Conservation (phyloP, 2,113 vertebrate genomes). For the Tachuris rubrigastra region DNA sequence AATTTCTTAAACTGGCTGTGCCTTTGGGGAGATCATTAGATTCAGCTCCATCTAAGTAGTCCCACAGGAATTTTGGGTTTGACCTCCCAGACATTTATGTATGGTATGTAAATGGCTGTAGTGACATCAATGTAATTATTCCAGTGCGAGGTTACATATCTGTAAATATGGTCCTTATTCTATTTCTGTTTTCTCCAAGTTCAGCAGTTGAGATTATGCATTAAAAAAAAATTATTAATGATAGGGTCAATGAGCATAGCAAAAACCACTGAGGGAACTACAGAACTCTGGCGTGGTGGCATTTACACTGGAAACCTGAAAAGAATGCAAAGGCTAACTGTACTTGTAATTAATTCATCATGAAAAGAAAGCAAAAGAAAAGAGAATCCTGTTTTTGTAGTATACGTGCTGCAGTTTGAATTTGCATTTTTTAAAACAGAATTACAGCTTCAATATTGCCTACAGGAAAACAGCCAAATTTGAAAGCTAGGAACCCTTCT, state of each 20-base stretch:
- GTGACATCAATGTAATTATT: not conserved
- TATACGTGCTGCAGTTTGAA: not conserved
- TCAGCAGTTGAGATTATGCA: not conserved
- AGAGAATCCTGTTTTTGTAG: not conserved
- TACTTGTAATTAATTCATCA: not conserved
- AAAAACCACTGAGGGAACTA: not conserved
- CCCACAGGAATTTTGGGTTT: not conserved
- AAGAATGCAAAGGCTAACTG: not conserved
- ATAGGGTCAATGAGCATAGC: not conserved
- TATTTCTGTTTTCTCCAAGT: not conserved
- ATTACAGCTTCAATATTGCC: constrained; percentile 16
- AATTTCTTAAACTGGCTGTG: not conserved
- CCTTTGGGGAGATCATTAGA: not conserved
- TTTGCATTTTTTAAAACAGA: constrained; percentile 23
- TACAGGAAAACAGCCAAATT: not conserved
- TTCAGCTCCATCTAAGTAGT: not conserved
- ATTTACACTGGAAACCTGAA: not conserved
- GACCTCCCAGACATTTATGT: not conserved
- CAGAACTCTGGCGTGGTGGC: not conserved
- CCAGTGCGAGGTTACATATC: not conserved
- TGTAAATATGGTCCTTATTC: not conserved
- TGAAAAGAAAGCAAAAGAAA: constrained; percentile 13
- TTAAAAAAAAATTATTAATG: not conserved
- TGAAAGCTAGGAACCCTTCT: constrained; percentile 28
- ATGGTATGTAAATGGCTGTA: not conserved